These are phyloP conservation scores for Burhinus bistriatus DNA, from an alignment of 2,113 vertebrate species.

Conservation along the genomic window DNA sequence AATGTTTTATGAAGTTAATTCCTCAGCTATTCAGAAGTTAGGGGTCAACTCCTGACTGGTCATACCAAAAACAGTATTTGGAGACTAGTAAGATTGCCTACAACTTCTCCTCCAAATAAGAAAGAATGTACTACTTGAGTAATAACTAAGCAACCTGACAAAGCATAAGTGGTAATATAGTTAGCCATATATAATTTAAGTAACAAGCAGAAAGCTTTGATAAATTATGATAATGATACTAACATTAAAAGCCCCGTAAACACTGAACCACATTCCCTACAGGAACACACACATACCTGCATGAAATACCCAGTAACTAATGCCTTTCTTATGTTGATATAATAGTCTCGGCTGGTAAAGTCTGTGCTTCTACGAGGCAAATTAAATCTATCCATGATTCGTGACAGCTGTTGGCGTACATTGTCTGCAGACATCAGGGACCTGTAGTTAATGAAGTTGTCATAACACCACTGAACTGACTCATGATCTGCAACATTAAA, in stretches of 20 bases:
- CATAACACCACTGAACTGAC: slow-evolving; percentile 99
- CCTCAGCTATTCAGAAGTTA: not conserved
- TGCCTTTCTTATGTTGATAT: slow-evolving; percentile 97
- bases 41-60: not conserved
- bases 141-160: not conserved
- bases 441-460: slow-evolving; percentile 99
- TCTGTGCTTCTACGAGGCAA: slow-evolving; percentile 97
- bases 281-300: slow-evolving; percentile 81
- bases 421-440: slow-evolving; percentile 99
- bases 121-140: not conserved
- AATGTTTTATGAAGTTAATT: not conserved
- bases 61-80: not conserved
- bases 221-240: not conserved
- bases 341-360: slow-evolving; percentile 98
- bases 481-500: slow-evolving; percentile 88
- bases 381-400: slow-evolving; percentile 99
- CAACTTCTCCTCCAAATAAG: not conserved
- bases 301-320: slow-evolving; percentile 99
- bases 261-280: not conserved
- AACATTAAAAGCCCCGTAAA: not conserved
- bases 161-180: not conserved
- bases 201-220: not conserved
- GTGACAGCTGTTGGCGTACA: slow-evolving; percentile 96
- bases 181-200: not conserved
- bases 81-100: not conserved